These are phyloP conservation scores for Marmota flaviventris DNA, from an alignment of 2,113 vertebrate species.

Conservation along the genomic window DNA sequence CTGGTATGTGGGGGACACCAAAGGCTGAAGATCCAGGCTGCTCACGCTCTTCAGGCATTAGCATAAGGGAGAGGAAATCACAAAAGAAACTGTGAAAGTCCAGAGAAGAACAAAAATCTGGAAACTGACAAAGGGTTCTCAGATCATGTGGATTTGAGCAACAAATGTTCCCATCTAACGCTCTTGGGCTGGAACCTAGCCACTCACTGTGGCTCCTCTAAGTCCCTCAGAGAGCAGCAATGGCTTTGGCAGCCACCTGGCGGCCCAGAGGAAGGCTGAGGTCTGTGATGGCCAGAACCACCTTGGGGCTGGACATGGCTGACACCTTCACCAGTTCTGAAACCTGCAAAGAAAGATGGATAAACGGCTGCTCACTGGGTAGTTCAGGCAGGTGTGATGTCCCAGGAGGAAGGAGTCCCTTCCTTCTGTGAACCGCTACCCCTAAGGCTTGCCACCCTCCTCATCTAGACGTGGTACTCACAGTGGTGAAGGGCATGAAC, in stretches of 20 bases:
- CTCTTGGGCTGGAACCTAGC: not conserved
- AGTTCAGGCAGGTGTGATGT: fast-evolving
- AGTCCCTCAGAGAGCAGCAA: constrained; percentile 91
- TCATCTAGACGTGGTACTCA: constrained; percentile 82
- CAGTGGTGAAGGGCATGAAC: constrained; percentile 99
- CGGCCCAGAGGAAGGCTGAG: constrained; percentile 96
- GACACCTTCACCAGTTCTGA: constrained; percentile 97
- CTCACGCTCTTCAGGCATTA: not conserved
- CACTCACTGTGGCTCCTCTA: not conserved
- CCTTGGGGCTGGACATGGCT: constrained; percentile 95
- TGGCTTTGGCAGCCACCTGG: constrained; percentile 97
- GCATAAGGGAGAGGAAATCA: not conserved
- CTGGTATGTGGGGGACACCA: not conserved
- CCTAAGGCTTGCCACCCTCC: not conserved
- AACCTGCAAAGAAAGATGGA: constrained; percentile 88
- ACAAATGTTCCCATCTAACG: not conserved
- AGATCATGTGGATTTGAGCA: not conserved
- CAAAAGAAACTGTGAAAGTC: not conserved
- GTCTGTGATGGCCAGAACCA: constrained; percentile 96
- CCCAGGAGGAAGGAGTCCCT: not conserved
- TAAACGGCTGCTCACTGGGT: not conserved
- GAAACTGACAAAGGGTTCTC: not conserved
- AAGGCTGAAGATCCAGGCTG: not conserved
- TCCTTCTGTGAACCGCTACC: no score
- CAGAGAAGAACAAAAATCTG: not conserved